Evolutionary conservation across 2,888 invertebrate species (phyloP).

Genomic region (Serrognathus titanus): DNA sequence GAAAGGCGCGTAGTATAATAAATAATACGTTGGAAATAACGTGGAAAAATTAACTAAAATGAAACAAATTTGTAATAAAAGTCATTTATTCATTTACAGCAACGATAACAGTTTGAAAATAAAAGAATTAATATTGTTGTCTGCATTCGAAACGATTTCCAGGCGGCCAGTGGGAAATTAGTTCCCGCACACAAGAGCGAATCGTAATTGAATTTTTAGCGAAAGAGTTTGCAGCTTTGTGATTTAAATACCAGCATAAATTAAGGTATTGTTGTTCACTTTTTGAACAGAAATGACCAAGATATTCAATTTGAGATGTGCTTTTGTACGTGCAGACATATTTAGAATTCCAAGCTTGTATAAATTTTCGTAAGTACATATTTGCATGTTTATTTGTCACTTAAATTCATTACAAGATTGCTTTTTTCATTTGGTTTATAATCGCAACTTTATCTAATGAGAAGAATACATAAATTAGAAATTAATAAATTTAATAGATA

Average conservation of each 20-base stretch:
- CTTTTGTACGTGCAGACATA: not conserved
- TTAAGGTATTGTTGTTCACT: not conserved
- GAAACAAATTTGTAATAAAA: conserved; percentile 12
- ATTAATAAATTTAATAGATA: no score
- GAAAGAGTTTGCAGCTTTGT: not conserved
- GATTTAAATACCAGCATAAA: not conserved
- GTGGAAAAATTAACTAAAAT: not conserved
- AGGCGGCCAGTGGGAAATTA: conserved; percentile 16
- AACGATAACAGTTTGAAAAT: conserved; percentile 24
- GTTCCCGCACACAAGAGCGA: conserved; percentile 5
- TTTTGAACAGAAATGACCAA: not conserved
- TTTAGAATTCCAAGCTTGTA: no score
- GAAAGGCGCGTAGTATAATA: not conserved
- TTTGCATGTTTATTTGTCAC: no score
- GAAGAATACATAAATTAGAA: no score
- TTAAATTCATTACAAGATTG: no score
- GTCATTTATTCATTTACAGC: conserved; percentile 22
- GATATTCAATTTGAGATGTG: not conserved
- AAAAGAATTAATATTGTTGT: conserved; percentile 21
- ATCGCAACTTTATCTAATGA: no score
- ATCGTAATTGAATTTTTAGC: conserved; percentile 15
- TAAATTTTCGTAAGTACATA: no score
- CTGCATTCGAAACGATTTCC: conserved; percentile 11
- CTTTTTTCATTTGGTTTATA: no score
- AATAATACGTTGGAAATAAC: not conserved